Evolutionary conservation across 2,797 vertebrate genomes (phyloP).

Genomic region (Okamejei kenojei): DNA sequence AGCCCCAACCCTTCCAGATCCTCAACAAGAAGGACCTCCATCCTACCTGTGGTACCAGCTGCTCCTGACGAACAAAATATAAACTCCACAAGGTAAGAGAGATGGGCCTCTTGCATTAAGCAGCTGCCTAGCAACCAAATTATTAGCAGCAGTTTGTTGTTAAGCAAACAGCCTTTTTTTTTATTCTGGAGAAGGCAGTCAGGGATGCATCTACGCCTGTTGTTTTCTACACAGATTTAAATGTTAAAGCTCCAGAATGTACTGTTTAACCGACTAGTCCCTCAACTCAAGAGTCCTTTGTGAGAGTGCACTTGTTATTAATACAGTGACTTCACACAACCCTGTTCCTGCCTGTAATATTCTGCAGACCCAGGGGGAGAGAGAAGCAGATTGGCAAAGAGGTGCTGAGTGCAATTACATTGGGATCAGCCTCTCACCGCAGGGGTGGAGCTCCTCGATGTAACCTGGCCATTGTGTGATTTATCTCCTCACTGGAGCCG

Average conservation of each 20-base stretch:
- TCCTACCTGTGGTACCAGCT: background rate
- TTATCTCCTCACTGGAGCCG: background rate
- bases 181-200: background rate
- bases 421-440: background rate
- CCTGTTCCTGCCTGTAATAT: background rate
- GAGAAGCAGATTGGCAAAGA: background rate
- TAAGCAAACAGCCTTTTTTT: background rate
- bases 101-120: conserved; percentile 13
- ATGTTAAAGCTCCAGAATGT: background rate
- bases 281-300: conserved; percentile 21
- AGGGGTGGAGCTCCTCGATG: background rate
- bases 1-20: background rate
- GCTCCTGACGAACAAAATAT: background rate
- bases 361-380: background rate
- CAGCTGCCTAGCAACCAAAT: conserved; percentile 29
- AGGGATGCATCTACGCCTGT: background rate
- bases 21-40: background rate
- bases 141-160: conserved; percentile 12
- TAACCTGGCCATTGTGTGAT: background rate
- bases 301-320: background rate
- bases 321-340: background rate
- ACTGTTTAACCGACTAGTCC: background rate
- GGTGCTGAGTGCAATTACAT: background rate
- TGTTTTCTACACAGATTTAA: background rate
- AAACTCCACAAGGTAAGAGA: conserved; percentile 33